phyloP scores from a whole-genome alignment of 2,888 invertebrate genomes.

The Pardosa pseudoannulata region DNA sequence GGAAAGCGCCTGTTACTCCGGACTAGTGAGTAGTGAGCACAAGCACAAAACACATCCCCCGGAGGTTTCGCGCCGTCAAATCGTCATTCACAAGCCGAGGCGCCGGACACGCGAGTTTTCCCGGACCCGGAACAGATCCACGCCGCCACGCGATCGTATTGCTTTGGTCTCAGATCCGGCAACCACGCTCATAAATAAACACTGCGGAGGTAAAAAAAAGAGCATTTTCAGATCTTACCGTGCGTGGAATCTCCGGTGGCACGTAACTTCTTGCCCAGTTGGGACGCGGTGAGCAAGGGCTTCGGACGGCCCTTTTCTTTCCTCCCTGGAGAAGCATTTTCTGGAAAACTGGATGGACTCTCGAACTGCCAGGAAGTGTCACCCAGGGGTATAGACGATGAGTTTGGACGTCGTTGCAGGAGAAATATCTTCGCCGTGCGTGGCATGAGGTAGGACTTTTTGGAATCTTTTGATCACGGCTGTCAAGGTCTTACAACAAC shows the following conservation, averaged over 20 bases:
- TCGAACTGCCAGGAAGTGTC: slow-evolving; percentile 44
- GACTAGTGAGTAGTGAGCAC: slow-evolving; percentile 66
- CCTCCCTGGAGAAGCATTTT: slow-evolving; percentile 38
- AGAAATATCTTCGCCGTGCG: not conserved
- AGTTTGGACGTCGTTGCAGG: slow-evolving; percentile 9
- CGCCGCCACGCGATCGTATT: not conserved
- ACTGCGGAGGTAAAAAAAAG: slow-evolving; percentile 25
- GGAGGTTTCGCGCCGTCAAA: slow-evolving; percentile 72
- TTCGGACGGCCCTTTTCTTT: slow-evolving; percentile 22
- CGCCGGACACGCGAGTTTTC: slow-evolving; percentile 7
- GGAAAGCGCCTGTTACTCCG: slow-evolving; percentile 71
- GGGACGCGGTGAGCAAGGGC: slow-evolving; percentile 24
- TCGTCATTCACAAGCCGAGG: slow-evolving; percentile 70
- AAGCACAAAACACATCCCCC: slow-evolving; percentile 71
- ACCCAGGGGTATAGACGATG: slow-evolving; percentile 41
- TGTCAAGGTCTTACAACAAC: not conserved
- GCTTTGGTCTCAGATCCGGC: slow-evolving; percentile 7
- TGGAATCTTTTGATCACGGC: not conserved
- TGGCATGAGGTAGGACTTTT: not conserved
- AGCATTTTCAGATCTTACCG: slow-evolving; percentile 23
- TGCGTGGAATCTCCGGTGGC: slow-evolving; percentile 26
- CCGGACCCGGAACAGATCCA: slow-evolving; percentile 8
- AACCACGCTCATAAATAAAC: slow-evolving; percentile 62
- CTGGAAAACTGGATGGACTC: slow-evolving; percentile 38
- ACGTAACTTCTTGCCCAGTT: slow-evolving; percentile 32